Percentiles rank a stretch among this genome's conserved stretches.
phyloP scores from a whole-genome alignment of 2,888 invertebrate species.

The Brachypalpus laphriformis region DNA sequence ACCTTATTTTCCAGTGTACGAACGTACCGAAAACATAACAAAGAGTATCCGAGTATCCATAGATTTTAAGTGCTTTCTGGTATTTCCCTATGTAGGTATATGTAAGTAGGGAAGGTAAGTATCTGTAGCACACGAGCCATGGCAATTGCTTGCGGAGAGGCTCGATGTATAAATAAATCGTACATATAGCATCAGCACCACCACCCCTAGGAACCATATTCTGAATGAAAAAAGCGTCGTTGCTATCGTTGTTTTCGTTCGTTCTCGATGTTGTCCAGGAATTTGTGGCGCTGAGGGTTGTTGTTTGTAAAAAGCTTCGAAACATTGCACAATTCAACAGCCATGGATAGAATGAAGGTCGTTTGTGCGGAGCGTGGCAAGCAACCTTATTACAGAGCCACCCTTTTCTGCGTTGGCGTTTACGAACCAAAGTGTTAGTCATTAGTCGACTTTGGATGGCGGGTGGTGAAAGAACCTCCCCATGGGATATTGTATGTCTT shows the following conservation, averaged over 20 bases:
- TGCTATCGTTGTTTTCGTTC: constrained; percentile 47
- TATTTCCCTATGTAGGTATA: constrained; percentile 19
- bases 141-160: constrained; percentile 5
- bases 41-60: constrained; percentile 26
- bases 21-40: constrained; percentile 14
- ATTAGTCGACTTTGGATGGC: constrained; percentile 49
- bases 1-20: constrained; percentile 44
- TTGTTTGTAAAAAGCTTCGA: constrained; percentile 66
- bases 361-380: constrained; percentile 47
- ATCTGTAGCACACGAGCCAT: constrained; percentile 44
- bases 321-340: constrained; percentile 70
- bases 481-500: constrained; percentile 23
- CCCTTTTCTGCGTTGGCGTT: constrained; percentile 59
- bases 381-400: constrained; percentile 45
- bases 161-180: constrained; percentile 19
- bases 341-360: constrained; percentile 67
- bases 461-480: neutral
- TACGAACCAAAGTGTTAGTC: constrained; percentile 62
- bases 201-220: constrained; percentile 55
- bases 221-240: constrained; percentile 72
- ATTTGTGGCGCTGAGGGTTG: constrained; percentile 47
- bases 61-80: constrained; percentile 29
- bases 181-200: constrained; percentile 11
- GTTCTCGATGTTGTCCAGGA: constrained; percentile 48
- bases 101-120: constrained; percentile 59